A percentile compares a stretch with the other conserved stretches of the same genome.
These are phyloP conservation scores for Argya squamiceps DNA, from an alignment of 2,797 vertebrate species.

Conservation along the genomic window DNA sequence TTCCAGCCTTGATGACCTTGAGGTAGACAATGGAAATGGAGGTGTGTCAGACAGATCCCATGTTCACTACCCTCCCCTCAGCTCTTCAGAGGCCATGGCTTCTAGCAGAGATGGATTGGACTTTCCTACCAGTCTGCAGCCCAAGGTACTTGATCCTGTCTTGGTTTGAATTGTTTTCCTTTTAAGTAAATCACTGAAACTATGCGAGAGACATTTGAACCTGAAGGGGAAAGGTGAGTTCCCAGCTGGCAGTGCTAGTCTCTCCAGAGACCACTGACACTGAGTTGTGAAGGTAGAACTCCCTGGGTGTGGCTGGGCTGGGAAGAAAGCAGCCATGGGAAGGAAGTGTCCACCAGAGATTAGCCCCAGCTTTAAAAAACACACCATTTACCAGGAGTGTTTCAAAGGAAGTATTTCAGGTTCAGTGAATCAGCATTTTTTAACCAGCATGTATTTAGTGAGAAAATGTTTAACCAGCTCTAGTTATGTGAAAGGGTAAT, in stretches of 20 bases:
- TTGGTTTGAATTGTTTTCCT: background rate
- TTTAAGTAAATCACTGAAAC: background rate
- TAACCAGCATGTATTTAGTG: background rate
- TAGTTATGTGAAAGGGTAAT: background rate
- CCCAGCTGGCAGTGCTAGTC: background rate
- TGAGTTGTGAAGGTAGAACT: background rate
- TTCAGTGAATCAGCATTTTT: background rate
- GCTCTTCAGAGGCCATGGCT: constrained; percentile 41
- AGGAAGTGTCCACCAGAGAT: background rate
- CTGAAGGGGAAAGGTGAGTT: background rate
- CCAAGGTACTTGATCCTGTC: constrained; percentile 77
- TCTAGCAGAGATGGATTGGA: constrained; percentile 75
- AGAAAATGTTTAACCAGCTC: constrained; percentile 20
- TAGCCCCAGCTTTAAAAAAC: background rate
- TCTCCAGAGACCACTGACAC: background rate
- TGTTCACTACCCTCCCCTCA: constrained; percentile 47
- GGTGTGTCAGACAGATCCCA: constrained; percentile 55
- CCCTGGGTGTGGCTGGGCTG: background rate
- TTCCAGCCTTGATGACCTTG: constrained; percentile 89
- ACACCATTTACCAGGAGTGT: fast-evolving
- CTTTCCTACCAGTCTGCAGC: constrained; percentile 65
- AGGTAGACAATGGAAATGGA: constrained; percentile 83
- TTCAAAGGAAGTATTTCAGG: background rate
- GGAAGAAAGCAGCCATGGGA: background rate
- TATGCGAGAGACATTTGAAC: background rate